Evolutionary conservation across 2,113 vertebrate species (phyloP), one percentile per base, ranked within the genome.

Genomic region (Rissa tridactyla): DNA sequence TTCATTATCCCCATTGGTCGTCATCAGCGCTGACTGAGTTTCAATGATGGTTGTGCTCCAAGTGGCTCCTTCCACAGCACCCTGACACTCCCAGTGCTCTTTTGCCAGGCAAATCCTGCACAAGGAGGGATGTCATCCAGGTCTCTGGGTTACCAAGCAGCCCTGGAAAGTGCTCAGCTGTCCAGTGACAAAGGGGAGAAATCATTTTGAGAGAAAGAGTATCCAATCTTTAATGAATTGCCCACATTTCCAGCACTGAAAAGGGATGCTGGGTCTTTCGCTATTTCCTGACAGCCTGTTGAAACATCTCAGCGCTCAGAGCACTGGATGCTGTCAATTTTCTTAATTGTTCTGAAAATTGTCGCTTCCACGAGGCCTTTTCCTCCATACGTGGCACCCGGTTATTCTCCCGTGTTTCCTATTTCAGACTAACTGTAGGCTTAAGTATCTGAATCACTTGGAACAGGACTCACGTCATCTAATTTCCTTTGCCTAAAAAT

Each of bases 11-110:
- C 77, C 0, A 0, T 54, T 78, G 23, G 40, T 32, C 6, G 3
- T 55, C 25, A 16, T 58, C 11, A 17, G 71, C 7, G 5, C 5
- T 76, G 65, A 44, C 40, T 1, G 17, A 46, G 29, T 86, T 46
- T 29, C 6, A 7, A 11, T 42, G 51, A 62, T 25, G 12, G 18
- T 29, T 47, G 6, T 62, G 40, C 27, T 55, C 14, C 22, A 17
- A 17, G 19, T 54, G 58, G 21, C 54, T 92, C 8, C 62, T 93
- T 86, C 66, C 8, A 11, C 32, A 79, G 82, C 21, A 61, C 14
- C 18, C 40, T 0, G 0, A 22, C 34, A 23, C 54, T 80, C 52
- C 0, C 1, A 72, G 21, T 16, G 57, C 8, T 51, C 44, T 84
- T 29, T 44, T 86, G 47, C 19, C 52, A 49, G 23, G 21, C 3